A percentile compares a stretch with the other conserved stretches of the same genome.
These are phyloP conservation scores for Campoplex nolae DNA, from an alignment of 2,888 invertebrate species.

Conservation along the genomic window DNA sequence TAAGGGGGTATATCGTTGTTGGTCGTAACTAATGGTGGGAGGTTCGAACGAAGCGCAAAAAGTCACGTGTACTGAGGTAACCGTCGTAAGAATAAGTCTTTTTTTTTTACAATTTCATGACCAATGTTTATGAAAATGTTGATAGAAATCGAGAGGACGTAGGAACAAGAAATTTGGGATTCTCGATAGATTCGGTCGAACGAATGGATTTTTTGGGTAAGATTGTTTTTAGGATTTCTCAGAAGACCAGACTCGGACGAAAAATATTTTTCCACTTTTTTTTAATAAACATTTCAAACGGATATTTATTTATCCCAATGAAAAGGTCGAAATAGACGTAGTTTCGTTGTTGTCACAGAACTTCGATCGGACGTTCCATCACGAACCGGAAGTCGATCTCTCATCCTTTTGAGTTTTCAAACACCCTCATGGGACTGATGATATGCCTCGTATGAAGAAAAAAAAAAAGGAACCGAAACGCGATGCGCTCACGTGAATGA, in stretches of 20 bases:
- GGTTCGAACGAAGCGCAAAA: slow-evolving; percentile 8
- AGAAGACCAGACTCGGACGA: not conserved
- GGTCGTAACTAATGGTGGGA: slow-evolving; percentile 19
- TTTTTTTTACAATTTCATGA: too few relatives aligned
- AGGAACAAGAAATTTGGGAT: too few relatives aligned
- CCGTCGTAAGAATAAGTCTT: too few relatives aligned
- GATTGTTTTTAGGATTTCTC: not conserved
- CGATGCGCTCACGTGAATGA: slow-evolving; percentile 70
- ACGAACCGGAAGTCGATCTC: slow-evolving; percentile 52
- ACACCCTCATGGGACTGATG: slow-evolving; percentile 24
- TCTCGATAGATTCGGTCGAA: too few relatives aligned
- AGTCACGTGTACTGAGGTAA: slow-evolving; percentile 1
- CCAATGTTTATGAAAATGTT: too few relatives aligned
- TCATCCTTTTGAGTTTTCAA: slow-evolving; percentile 68
- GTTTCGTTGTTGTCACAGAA: not conserved
- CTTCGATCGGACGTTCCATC: slow-evolving; percentile 33
- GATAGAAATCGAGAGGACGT: too few relatives aligned
- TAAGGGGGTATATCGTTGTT: not conserved
- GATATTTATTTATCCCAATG: not conserved
- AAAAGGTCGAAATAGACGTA: not conserved
- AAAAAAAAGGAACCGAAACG: not conserved
- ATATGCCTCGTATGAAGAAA: slow-evolving; percentile 61
- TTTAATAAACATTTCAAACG: not conserved
- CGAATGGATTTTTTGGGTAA: too few relatives aligned
- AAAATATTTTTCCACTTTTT: not conserved